phyloP scores from a whole-genome alignment of 2,797 vertebrate genomes.

The Argya squamiceps region DNA sequence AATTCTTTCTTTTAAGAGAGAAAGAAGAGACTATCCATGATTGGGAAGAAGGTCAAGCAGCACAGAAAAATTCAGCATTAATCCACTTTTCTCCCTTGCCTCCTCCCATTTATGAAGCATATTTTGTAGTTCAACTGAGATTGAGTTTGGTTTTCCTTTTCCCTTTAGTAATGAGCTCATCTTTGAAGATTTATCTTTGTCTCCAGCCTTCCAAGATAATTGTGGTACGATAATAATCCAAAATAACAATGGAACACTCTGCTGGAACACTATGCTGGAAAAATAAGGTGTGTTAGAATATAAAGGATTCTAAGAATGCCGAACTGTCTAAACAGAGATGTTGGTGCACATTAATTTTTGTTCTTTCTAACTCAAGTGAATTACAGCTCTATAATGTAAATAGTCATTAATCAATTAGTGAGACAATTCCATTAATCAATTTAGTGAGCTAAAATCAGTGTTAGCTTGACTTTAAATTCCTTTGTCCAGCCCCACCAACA shows the following conservation, averaged over 20 bases:
- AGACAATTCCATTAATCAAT: not conserved
- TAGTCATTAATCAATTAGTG: not conserved
- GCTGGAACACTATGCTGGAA: not conserved
- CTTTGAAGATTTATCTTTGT: not conserved
- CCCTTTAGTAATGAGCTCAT: not conserved
- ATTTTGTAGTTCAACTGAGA: not conserved
- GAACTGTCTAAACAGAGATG: not conserved
- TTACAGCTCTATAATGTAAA: not conserved
- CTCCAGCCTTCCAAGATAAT: not conserved
- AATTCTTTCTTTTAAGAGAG: not conserved
- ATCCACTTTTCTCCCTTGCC: not conserved
- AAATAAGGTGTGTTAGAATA: not conserved
- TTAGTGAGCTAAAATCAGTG: too few relatives aligned
- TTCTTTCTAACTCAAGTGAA: not conserved
- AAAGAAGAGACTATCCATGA: not conserved
- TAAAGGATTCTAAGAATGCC: not conserved
- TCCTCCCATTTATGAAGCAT: not conserved
- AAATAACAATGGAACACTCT: not conserved
- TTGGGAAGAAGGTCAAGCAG: not conserved
- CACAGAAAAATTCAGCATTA: not conserved
- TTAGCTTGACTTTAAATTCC: not conserved
- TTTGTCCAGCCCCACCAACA: rapidly evolving
- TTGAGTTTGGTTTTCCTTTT: not conserved
- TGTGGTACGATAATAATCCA: not conserved
- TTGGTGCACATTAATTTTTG: not conserved